Evolutionary conservation across 2,113 vertebrate species (phyloP).

Genomic region (Cyprinus carpio): DNA sequence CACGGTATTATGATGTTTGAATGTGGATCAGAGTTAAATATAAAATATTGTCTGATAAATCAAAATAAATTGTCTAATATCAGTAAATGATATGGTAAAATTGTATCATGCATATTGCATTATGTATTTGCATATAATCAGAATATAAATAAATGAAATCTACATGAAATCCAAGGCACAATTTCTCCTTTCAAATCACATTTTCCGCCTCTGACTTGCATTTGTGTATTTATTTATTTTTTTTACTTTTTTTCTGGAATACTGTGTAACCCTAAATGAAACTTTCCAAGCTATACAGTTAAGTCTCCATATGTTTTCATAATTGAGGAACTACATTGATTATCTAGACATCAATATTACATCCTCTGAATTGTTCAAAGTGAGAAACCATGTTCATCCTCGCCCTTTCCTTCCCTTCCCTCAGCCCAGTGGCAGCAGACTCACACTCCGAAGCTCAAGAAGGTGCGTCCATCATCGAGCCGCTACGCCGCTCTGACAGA

Average conservation of each 20-base stretch:
- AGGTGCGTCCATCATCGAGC: conserved; percentile 93
- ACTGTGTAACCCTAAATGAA: background rate
- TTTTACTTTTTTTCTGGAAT: background rate
- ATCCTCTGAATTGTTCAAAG: background rate
- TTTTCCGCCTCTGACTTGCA: too few species aligned
- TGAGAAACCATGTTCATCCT: background rate
- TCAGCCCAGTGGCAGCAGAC: conserved; percentile 96
- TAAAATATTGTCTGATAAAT: background rate
- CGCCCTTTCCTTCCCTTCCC: background rate
- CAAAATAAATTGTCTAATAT: too few species aligned
- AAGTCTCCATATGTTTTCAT: conserved; percentile 1
- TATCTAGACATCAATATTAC: background rate
- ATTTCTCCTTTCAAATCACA: too few species aligned
- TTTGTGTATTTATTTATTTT: too few species aligned
- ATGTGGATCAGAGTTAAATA: background rate
- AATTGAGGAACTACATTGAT: background rate
- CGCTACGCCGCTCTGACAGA: conserved; percentile 96
- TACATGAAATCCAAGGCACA: too few species aligned
- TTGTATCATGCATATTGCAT: too few species aligned
- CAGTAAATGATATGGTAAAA: too few species aligned
- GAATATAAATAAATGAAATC: too few species aligned
- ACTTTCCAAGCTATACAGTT: background rate
- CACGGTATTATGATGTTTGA: background rate
- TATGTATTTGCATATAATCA: too few species aligned
- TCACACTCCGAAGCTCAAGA: conserved; percentile 88